Evolutionary conservation across 2,797 vertebrate species (phyloP), one percentile per base, ranked within the genome.

Genomic region (Sylvia borin): DNA sequence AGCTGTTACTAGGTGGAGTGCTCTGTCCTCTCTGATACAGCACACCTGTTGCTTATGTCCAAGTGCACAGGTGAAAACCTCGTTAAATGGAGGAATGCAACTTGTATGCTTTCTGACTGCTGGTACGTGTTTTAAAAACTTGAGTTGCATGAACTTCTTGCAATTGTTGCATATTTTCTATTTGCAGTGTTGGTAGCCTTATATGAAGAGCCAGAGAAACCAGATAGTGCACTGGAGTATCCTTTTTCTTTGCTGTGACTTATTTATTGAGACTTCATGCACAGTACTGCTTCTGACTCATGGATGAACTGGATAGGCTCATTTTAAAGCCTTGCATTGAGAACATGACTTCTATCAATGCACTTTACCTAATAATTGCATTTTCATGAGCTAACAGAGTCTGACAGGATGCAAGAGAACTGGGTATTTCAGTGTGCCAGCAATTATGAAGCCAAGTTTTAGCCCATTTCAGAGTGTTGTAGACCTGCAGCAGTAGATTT

Each of bases 141-240:
- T 51, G 43, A 68, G 10, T 38, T 73, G 32, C 20, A 1, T 36
- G 40, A 68, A 36, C 72, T 54, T 78, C 43, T 88, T 94, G 86
- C 81, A 71, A 68, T 50, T 92, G 74, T 79, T 90, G 89, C 67
- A 38, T 95, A 21, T 92, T 94, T 97, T 97, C 71, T 97, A 82
- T 96, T 98, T 98, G 65, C 98, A 99, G 99, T 99, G 88, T 96
- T 99, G 95, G 99, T 99, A 96, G 98, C 98, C 88, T 98, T 99
- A 82, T 99, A 99, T 89, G 99, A 99, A 97, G 99, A 99, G 95
- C 97, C 97, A 31, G 99, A 99, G 85, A 99, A 99, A 98, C 99
- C 99, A 47, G 98, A 97, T 85, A 98, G 99, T 97, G 99, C 99
- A 70, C 95, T 99, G 97, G 99, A 99, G 99, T 99, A 99, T 99